Percentiles rank a stretch among this genome's conserved stretches.
phyloP scores from a whole-genome alignment of 2,113 vertebrate genomes.

The Sander vitreus region DNA sequence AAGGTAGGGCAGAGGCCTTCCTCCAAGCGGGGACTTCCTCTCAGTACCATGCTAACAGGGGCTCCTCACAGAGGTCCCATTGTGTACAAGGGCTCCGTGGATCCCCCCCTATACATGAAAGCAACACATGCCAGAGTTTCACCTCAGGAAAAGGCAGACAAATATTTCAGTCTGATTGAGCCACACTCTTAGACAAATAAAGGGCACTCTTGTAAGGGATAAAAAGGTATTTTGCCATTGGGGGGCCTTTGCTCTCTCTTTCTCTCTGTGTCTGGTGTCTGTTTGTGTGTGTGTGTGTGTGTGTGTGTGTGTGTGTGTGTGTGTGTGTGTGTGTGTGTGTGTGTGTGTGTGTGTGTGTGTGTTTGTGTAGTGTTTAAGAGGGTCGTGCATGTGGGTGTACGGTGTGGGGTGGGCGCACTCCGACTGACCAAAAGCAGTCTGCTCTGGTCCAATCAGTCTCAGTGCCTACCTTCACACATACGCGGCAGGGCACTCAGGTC shows the following conservation, averaged over 20 bases:
- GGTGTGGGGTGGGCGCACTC: slow-evolving; percentile 65
- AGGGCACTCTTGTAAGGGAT: slow-evolving; percentile 71
- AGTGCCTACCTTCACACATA: slow-evolving; percentile 84
- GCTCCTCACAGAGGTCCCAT: slow-evolving; percentile 84
- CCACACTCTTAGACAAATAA: slow-evolving; percentile 71
- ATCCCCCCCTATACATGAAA: slow-evolving; percentile 80
- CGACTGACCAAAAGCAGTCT: slow-evolving; percentile 83
- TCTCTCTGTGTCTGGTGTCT: slow-evolving; percentile 58
- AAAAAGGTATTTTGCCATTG: slow-evolving; percentile 58
- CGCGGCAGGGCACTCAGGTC: slow-evolving; percentile 80
- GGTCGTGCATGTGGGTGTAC: slow-evolving; percentile 56
- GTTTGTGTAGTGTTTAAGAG: slow-evolving; percentile 51
- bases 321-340: no score
- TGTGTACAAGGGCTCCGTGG: slow-evolving; percentile 77
- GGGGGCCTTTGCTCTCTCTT: slow-evolving; percentile 60
- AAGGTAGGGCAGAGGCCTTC: slow-evolving; percentile 70
- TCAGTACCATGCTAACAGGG: slow-evolving; percentile 76
- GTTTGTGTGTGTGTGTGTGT: slow-evolving; percentile 47
- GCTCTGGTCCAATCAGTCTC: slow-evolving; percentile 80
- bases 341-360: slow-evolving; percentile 46
- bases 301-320: slow-evolving; percentile 46
- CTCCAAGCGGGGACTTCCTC: slow-evolving; percentile 78
- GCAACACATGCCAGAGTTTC: slow-evolving; percentile 79
- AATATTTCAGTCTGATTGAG: slow-evolving; percentile 81
- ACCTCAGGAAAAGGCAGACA: slow-evolving; percentile 81